phyloP scores from a whole-genome alignment of 2,797 vertebrate genomes.

The Pantherophis vulpinus region DNA sequence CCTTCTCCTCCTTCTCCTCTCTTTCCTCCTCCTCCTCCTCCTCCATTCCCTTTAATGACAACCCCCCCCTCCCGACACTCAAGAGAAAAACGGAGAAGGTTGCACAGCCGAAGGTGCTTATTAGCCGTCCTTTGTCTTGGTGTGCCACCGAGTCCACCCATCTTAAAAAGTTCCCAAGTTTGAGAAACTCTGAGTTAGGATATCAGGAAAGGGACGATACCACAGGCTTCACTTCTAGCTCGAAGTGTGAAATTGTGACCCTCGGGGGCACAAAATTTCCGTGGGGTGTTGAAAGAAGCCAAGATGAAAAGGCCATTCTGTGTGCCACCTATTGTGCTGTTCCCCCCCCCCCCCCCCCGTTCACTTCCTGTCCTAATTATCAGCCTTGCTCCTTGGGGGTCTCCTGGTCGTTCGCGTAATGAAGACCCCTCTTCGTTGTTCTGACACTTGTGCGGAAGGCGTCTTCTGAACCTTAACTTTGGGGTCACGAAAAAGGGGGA shows the following conservation, averaged over 20 bases:
- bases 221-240: not conserved
- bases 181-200: not conserved
- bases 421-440: not conserved
- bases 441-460: not conserved
- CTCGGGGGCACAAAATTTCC: rapidly evolving
- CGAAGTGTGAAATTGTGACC: not conserved
- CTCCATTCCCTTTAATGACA: no score
- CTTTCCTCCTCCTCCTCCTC: no score
- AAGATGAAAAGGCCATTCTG: not conserved
- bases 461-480: not conserved
- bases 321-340: no score
- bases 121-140: no score
- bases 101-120: no score
- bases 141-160: no score
- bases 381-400: not conserved
- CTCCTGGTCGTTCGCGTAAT: not conserved
- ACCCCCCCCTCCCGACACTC: no score
- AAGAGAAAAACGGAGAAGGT: no score
- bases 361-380: not conserved
- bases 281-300: no score
- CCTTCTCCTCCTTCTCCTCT: not conserved
- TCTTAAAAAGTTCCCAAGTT: not conserved
- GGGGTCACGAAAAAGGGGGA: not conserved
- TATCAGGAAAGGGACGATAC: rapidly evolving
- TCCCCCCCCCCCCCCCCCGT: no score